These are phyloP conservation scores for Zaprionus camerounensis DNA, from an alignment of 1,140 invertebrate genomes.

Conservation along the genomic window DNA sequence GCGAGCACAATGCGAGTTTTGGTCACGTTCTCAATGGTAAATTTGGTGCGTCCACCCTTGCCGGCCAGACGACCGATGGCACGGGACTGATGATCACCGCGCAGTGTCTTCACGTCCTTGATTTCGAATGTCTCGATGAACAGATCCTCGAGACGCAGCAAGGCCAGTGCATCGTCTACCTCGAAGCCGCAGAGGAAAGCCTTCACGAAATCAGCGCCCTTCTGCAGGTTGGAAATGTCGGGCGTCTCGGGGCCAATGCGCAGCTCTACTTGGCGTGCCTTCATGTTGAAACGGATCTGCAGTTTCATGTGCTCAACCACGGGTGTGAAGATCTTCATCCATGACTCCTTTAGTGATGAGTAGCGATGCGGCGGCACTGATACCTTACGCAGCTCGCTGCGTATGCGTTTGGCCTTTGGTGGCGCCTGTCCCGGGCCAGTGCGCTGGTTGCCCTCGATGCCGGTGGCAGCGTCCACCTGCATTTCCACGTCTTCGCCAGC, in stretches of 20 bases:
- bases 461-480: conserved; percentile 88
- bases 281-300: conserved; percentile 97
- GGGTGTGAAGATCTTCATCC: conserved; percentile 98
- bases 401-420: conserved; percentile 85
- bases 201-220: conserved; percentile 98
- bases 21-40: conserved; percentile 99
- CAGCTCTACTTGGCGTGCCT: conserved; percentile 88
- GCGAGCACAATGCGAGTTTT: conserved; percentile 99
- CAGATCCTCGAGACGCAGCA: conserved; percentile 97
- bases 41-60: conserved; percentile 98
- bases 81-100: conserved; percentile 97
- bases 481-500: conserved; percentile 84
- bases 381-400: conserved; percentile 87
- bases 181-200: conserved; percentile 99
- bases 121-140: conserved; percentile 99
- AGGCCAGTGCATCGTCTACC: conserved; percentile 97
- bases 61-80: conserved; percentile 98
- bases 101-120: conserved; percentile 97
- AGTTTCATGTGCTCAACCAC: conserved; percentile 97
- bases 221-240: conserved; percentile 96
- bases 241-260: conserved; percentile 88
- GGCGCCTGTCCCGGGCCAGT: conserved; percentile 66
- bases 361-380: conserved; percentile 91
- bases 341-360: conserved; percentile 97
- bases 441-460: conserved; percentile 85